Base-by-base conservation (phyloP, 2,797 vertebrate species). In the Orientallactaga sibirica region DNA sequence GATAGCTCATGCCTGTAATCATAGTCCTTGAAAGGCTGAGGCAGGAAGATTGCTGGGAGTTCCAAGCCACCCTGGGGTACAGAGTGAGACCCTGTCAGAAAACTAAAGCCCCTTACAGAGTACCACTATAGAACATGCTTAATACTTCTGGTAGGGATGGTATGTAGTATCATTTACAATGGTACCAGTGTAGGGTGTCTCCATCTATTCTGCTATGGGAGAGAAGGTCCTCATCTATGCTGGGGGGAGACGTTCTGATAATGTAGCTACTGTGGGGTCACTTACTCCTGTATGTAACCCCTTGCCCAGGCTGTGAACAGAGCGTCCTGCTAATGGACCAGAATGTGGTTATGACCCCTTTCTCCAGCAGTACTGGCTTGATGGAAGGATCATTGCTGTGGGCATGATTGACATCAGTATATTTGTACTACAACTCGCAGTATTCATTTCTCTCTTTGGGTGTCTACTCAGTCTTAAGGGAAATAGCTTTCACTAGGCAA, bases 331-430 rank as follows among this genome's bases (percentile, higher is more conserved):
- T 0, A 98, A 98, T 1, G 99, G 99, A 2, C 99, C 99, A 0
- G 98, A 99, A 0, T 98, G 98, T 83, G 99, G 99, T 91, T 99
- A 99, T 6, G 99, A 99, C 80, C 99, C 99, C 83, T 99, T 99
- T 97, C 99, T 99, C 98, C 99, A 99, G 98, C 99, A 99, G 96
- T 99, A 99, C 86, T 99, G 99, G 99, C 98, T 99, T 89, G 99
- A 99, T 37, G 99, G 98, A 22, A 98, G 98, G 95, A 99, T 99
- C 24, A 98, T 99, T 91, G 99, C 99, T 0, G 99, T 99, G 3
- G 99, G 99, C 24, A 99, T 99, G 20, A 98, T 99, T 48, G 99
- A 99, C 97, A 98, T 99, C 99, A 0, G 99, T 99, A 76, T 99
- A 99, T 97, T 98, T 99, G 81, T 99, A 99, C 98, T 99, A 99